A percentile compares a stretch with the other conserved stretches of the same genome.
These are phyloP conservation scores for Drosophila neotestacea DNA, from an alignment of 2,888 invertebrate genomes.

Conservation along the genomic window DNA sequence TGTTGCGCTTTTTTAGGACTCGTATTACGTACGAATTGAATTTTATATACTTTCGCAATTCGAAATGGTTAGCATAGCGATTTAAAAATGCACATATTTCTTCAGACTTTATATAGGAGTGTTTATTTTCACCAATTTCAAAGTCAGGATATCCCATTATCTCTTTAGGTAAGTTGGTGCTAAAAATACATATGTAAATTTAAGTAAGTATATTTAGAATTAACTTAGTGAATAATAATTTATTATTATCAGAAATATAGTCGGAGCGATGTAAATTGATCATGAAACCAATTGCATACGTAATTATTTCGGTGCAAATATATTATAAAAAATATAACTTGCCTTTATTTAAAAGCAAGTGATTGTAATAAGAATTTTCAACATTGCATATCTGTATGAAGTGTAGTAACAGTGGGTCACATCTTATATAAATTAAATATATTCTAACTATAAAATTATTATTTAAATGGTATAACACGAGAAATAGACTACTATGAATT, in stretches of 20 bases:
- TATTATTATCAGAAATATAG: too few relatives aligned
- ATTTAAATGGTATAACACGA: too few relatives aligned
- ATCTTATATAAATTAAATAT: too few relatives aligned
- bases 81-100: slow-evolving; percentile 91
- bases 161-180: slow-evolving; percentile 97
- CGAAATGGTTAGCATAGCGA: slow-evolving; percentile 89
- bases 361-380: too few relatives aligned
- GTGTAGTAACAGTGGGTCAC: too few relatives aligned
- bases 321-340: too few relatives aligned
- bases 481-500: neutral
- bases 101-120: slow-evolving; percentile 90
- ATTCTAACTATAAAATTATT: too few relatives aligned
- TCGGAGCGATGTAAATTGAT: too few relatives aligned
- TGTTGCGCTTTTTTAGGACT: slow-evolving; percentile 86
- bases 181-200: slow-evolving; percentile 79
- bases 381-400: too few relatives aligned
- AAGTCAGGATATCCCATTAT: slow-evolving; percentile 96
- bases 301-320: too few relatives aligned
- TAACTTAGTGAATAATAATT: neutral
- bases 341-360: too few relatives aligned
- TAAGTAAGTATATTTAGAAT: neutral
- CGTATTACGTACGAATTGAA: slow-evolving; percentile 87
- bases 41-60: slow-evolving; percentile 88
- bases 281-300: too few relatives aligned
- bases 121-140: slow-evolving; percentile 89